Conservation (phyloP, 2,888 invertebrate species). For the Aporophyla lueneburgensis region DNA sequence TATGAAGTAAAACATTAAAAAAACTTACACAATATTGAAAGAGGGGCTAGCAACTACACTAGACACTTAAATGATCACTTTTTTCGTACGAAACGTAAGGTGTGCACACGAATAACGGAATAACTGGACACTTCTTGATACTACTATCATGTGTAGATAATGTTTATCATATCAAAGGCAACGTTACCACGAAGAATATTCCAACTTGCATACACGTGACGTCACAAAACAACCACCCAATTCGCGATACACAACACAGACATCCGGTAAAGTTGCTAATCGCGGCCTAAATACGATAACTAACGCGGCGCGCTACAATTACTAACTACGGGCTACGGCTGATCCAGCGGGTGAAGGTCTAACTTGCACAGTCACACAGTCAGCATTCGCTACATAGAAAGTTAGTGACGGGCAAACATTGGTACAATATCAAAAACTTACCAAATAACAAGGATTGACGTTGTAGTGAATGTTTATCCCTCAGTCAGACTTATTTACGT, state of each 20-base stretch:
- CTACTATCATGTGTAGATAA: slow-evolving; percentile 82
- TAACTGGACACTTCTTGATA: slow-evolving; percentile 76
- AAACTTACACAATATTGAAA: slow-evolving; percentile 67
- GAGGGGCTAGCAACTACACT: slow-evolving; percentile 57
- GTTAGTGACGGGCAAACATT: slow-evolving; percentile 80
- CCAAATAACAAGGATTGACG: slow-evolving; percentile 83
- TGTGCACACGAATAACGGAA: slow-evolving; percentile 68
- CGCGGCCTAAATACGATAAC: slow-evolving; percentile 76
- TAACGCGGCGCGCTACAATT: slow-evolving; percentile 70
- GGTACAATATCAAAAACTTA: slow-evolving; percentile 84
- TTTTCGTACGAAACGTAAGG: slow-evolving; percentile 66
- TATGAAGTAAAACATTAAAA: slow-evolving; percentile 50
- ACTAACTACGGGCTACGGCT: slow-evolving; percentile 72
- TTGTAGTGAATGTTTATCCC: slow-evolving; percentile 77
- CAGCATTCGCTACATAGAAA: slow-evolving; percentile 77
- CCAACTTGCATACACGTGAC: slow-evolving; percentile 81
- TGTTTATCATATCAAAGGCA: slow-evolving; percentile 84
- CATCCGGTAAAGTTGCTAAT: slow-evolving; percentile 73
- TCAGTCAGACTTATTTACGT: slow-evolving; percentile 79
- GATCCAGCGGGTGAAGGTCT: slow-evolving; percentile 60
- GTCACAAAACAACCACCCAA: slow-evolving; percentile 83
- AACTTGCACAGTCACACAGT: slow-evolving; percentile 61
- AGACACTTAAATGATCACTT: slow-evolving; percentile 67
- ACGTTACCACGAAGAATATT: slow-evolving; percentile 82
- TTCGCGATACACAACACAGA: slow-evolving; percentile 79